Evolutionary conservation across 2,797 vertebrate genomes (phyloP).

Genomic region (Delichon dasypus): DNA sequence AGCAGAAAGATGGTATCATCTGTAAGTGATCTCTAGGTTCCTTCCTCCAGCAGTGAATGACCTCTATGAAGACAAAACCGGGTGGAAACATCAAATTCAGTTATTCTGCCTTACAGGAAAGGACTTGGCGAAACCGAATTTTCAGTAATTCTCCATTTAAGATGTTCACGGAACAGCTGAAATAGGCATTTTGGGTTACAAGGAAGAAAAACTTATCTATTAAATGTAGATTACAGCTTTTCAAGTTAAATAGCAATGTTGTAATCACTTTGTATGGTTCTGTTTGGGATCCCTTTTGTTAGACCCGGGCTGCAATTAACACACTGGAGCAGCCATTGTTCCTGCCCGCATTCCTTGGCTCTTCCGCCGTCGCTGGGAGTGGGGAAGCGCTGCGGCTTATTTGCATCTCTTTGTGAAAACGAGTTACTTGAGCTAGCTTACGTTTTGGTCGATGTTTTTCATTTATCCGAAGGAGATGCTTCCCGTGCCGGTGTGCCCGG

Average conservation of each 20-base stretch:
- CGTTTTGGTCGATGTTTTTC: background rate
- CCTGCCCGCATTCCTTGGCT: conserved; percentile 31
- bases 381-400: background rate
- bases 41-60: background rate
- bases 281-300: conserved; percentile 63
- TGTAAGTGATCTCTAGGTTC: background rate
- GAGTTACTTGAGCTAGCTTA: background rate
- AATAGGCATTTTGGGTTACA: conserved; percentile 29
- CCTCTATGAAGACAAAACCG: background rate
- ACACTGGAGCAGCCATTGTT: conserved; percentile 56
- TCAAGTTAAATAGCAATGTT: conserved; percentile 41
- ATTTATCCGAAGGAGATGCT: background rate
- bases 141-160: background rate
- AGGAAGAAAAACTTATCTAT: conserved; percentile 24
- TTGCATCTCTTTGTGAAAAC: background rate
- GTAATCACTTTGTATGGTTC: conserved; percentile 62
- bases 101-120: background rate
- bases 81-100: background rate
- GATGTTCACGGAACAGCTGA: background rate
- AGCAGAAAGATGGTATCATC: background rate
- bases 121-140: background rate
- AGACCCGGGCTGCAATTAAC: conserved; percentile 20
- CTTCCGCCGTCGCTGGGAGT: background rate
- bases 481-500: background rate
- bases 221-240: conserved; percentile 60